These are phyloP conservation scores for Lethocerus indicus DNA, from an alignment of 1,140 invertebrate genomes.

Conservation along the genomic window DNA sequence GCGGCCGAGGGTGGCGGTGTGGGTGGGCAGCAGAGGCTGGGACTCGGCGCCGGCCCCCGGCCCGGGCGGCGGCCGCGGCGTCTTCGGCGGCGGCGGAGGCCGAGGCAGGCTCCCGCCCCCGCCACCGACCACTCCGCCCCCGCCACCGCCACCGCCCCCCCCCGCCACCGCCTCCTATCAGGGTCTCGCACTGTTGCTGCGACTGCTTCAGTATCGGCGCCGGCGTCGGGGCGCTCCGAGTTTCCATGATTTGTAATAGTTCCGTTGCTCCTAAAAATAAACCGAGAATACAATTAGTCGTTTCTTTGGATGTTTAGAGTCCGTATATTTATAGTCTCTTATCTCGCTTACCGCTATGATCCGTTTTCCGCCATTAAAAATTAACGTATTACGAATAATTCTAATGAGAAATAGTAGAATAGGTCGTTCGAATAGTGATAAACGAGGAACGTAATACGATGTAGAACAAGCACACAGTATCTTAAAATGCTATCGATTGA, in stretches of 20 bases:
- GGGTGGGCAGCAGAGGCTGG: conserved; percentile 17
- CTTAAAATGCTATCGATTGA: too few species aligned
- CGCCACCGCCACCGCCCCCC: background rate
- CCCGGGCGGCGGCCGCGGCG: conserved; percentile 3
- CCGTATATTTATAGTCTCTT: background rate
- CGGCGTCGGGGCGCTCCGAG: conserved; percentile 5
- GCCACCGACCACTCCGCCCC: background rate
- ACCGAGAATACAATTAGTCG: background rate
- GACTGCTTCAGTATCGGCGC: conserved; percentile 11
- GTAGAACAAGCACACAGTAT: too few species aligned
- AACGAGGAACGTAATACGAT: background rate
- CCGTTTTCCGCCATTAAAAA: background rate
- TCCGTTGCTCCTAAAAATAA: conserved; percentile 17
- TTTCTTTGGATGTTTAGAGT: background rate
- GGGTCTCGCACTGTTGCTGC: conserved; percentile 2
- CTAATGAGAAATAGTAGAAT: background rate
- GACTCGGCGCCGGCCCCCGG: conserved; percentile 14
- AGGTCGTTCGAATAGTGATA: background rate
- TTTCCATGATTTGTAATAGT: conserved; percentile 18
- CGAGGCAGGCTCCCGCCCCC: conserved; percentile 12
- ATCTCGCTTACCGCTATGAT: background rate
- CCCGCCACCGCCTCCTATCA: background rate
- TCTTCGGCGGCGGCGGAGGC: conserved; percentile 16
- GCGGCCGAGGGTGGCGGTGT: conserved; percentile 9
- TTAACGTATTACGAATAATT: background rate